phyloP scores from a whole-genome alignment of 2,113 vertebrate species.

The Otolemur garnettii region DNA sequence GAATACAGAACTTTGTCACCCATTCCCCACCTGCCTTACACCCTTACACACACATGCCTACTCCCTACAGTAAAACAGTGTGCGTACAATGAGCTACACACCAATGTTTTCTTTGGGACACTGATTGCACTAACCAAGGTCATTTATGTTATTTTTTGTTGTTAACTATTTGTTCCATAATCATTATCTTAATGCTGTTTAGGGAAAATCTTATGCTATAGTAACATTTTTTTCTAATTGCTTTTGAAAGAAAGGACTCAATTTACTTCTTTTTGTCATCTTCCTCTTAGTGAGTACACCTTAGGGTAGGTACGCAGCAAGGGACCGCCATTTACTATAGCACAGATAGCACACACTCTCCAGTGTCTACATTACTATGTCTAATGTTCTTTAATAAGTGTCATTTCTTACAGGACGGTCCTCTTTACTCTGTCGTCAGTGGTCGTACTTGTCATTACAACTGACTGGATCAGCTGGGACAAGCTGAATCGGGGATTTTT shows the following conservation, averaged over 20 bases:
- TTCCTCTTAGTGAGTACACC: constrained; percentile 51
- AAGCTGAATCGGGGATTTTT: constrained; percentile 97
- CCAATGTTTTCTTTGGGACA: not conserved
- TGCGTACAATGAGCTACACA: not conserved
- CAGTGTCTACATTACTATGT: not conserved
- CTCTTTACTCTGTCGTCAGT: constrained; percentile 96
- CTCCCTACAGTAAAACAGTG: not conserved
- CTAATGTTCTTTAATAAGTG: constrained; percentile 39
- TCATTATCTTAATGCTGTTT: not conserved
- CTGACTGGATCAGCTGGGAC: constrained; percentile 99
- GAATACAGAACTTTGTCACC: not conserved
- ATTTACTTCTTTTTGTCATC: constrained; percentile 31
- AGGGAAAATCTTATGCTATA: constrained; percentile 29
- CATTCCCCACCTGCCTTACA: not conserved
- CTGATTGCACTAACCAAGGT: not conserved
- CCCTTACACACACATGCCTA: not conserved
- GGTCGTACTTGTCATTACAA: constrained; percentile 97
- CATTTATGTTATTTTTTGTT: constrained; percentile 37
- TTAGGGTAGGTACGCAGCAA: not conserved
- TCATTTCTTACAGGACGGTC: constrained; percentile 91
- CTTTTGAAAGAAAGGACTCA: constrained; percentile 67
- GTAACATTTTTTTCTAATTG: not conserved
- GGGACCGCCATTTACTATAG: not conserved
- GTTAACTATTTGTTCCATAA: constrained; percentile 26
- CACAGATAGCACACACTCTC: constrained; percentile 2